phyloP scores from a whole-genome alignment of 2,113 vertebrate genomes.

The Mesocricetus auratus region DNA sequence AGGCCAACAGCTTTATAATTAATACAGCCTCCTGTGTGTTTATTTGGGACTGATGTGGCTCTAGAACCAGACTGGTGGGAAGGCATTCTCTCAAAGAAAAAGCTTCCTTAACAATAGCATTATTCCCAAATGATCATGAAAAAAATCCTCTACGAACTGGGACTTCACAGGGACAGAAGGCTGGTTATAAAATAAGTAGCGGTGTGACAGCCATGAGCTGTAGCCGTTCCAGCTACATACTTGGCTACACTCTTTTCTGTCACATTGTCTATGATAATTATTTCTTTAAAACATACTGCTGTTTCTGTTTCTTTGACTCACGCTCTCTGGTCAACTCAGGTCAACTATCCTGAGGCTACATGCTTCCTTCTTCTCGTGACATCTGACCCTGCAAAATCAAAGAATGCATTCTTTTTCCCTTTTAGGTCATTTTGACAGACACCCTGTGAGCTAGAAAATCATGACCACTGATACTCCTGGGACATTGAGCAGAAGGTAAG shows the following conservation, averaged over 20 bases:
- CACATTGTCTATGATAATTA: neutral
- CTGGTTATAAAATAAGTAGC: neutral
- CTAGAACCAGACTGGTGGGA: too few species aligned
- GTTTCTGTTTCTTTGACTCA: slow-evolving; percentile 22
- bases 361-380: neutral
- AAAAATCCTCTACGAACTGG: neutral
- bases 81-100: too few species aligned
- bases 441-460: neutral
- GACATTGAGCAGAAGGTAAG: neutral
- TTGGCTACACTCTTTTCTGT: neutral
- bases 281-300: neutral
- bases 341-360: neutral
- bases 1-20: too few species aligned
- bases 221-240: neutral
- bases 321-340: slow-evolving; percentile 20
- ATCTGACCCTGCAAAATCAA: slow-evolving; percentile 53
- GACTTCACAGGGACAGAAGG: neutral
- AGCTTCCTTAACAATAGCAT: too few species aligned
- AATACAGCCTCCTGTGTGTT: too few species aligned
- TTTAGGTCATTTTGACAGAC: neutral
- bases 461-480: neutral
- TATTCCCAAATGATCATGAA: neutral
- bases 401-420: slow-evolving; percentile 38
- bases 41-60: too few species aligned
- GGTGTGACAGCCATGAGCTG: neutral